Evolutionary conservation across 2,888 invertebrate genomes (phyloP).

Genomic region (Scaptomyza parva): DNA sequence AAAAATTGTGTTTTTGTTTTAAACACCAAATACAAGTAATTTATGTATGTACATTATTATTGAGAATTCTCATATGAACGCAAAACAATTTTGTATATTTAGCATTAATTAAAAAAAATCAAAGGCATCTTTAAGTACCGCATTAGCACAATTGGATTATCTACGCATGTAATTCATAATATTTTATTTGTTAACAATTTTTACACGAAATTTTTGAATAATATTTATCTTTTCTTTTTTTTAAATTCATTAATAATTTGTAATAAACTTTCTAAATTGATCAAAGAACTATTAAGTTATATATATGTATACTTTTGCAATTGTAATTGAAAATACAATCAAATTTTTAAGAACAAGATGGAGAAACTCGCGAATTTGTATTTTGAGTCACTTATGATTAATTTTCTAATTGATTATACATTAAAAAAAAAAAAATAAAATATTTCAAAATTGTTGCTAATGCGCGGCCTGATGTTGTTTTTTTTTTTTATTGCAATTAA

Average conservation of each 20-base stretch:
- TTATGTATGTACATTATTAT: slow-evolving; percentile 7
- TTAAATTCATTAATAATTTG: too few species aligned
- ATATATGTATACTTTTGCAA: too few species aligned
- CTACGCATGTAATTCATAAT: too few species aligned
- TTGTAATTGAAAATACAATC: too few species aligned
- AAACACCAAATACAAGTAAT: background rate
- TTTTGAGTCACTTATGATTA: too few species aligned
- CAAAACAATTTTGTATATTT: background rate
- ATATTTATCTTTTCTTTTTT: too few species aligned
- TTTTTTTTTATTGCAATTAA: slow-evolving; percentile 16
- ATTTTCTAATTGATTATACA: background rate
- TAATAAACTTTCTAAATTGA: too few species aligned
- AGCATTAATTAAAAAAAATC: background rate
- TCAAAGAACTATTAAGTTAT: too few species aligned
- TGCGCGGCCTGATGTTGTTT: slow-evolving; percentile 15
- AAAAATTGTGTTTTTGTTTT: background rate
- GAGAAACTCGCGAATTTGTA: too few species aligned
- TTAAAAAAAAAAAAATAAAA: background rate
- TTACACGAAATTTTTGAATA: too few species aligned
- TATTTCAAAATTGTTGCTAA: slow-evolving; percentile 10
- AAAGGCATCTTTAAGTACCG: background rate
- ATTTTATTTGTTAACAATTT: too few species aligned
- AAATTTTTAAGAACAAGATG: too few species aligned
- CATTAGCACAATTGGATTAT: slow-evolving; percentile 17
- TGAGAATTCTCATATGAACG: background rate